Base-by-base conservation (phyloP, 1,140 invertebrate genomes). In the Atopsyche davidsoni region DNA sequence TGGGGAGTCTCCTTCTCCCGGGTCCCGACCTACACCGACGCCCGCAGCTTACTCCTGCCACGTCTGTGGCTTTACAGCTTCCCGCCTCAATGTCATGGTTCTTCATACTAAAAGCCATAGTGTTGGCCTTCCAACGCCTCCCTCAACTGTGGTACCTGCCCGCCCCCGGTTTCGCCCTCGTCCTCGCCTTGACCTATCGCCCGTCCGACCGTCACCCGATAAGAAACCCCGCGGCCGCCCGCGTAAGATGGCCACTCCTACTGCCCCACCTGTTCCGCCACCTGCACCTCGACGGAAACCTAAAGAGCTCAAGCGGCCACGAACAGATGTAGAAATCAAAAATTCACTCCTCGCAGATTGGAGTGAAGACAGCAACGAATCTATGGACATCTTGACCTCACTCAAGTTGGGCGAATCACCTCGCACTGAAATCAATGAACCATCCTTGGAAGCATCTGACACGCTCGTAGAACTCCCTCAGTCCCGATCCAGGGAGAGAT, bases 1-100 rank as follows among this genome's bases (percentile, higher is more conserved):
- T 3, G 32, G 32, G 3, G 32, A 34, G 16, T 34, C 32, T n/a
- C 32, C 32, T 3, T 28, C 24, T n/a, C 24, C 24, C 4, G 24
- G 6, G n/a, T 19, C 24, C n/a, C 35, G 1, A 2, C 18, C 13
- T 23, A 46, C 32, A 43, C 51, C 21, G 46, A 64, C 63, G 51
- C 58, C 67, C 9, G 72, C 71, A 13, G 62, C 68, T 24, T 85
- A 80, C 62, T 76, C 75, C 4, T 87, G 85, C 66, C 71, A 77
- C 48, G 59, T 76, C 13, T 87, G 85, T 62, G 64, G 67, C 44
- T 87, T 83, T 59, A 73, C 73, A 23, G 78, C 81, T 17, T 73
- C 74, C 7, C 70, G 84, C 13, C 63, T 86, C 9, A 85, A 85
- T 62, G 80, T 83, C 22, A 75, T 86, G 51, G 78, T 85, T 45